Base-by-base conservation (phyloP, 2,797 vertebrate species). In the Anisognathus igniventris region DNA sequence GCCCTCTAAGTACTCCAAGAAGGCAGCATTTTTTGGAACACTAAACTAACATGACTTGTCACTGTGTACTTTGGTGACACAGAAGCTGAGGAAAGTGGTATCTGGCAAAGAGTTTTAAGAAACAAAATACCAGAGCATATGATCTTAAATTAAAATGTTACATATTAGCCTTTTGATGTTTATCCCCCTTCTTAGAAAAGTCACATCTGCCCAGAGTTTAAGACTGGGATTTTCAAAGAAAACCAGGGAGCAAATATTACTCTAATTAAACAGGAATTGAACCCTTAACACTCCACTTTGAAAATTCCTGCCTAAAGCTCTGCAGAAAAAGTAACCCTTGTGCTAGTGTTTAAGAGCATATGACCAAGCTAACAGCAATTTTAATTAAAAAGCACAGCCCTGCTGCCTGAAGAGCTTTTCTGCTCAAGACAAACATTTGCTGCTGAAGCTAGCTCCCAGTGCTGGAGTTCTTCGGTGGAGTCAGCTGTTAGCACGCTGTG, bases 391-490 rank as follows among this genome's bases (percentile, higher is more conserved):
- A 92, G 85, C 62, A 91, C 37, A 83, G 66, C 60, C 20, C 60
- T 56, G 58, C 56, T 90, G 87, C 87, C 82, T 84, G 91, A 96
- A 96, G 89, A 96, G 89, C 85, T 92, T 95, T 93, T 90, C 79
- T 88, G 33, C 76, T 94, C 68, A 92, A 93, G 91, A 94, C 92
- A 96, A 97, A 96, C 94, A 96, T 93, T 95, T 86, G 68, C 65
- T 94, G 68, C 94, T 96, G 81, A 92, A 93, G 66, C 80, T 48
- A 56, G 54, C 61, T 92, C 54, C 81, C 73, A 68, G 15, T 7
- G 22, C 50, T 48, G 87, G 54, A 57, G 91, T 10, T 58, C 83
- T 75, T 93, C 73, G 72, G 90, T 90, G 62, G 86, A 96, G 82
- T 92, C 95, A 92, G 89, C 95, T 92, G 79, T 70, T 39, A 62